Conservation (phyloP, 2,113 vertebrate species). For the Paralichthys olivaceus region DNA sequence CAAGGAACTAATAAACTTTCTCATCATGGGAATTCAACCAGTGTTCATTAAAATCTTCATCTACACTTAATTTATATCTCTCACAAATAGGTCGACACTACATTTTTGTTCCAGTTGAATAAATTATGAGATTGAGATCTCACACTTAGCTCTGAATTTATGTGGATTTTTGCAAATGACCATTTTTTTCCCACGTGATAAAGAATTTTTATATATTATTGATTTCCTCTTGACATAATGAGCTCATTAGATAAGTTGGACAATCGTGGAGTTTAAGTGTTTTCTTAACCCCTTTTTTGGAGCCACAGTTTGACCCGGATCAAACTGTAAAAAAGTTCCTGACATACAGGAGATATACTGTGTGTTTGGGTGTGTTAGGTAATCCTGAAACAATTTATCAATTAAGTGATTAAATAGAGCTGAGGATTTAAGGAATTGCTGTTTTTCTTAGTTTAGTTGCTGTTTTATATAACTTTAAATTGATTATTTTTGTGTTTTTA, state of each 20-base stretch:
- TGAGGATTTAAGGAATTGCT: too few species aligned
- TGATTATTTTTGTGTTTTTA: too few species aligned
- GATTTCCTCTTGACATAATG: constrained; percentile 21
- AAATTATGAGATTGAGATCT: constrained; percentile 34
- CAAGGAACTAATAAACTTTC: constrained; percentile 5
- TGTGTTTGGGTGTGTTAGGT: background rate
- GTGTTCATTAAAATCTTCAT: constrained; percentile 29
- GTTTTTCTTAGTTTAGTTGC: too few species aligned
- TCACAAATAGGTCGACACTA: constrained; percentile 11
- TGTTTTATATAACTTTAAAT: too few species aligned
- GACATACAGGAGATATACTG: too few species aligned
- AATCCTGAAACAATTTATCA: background rate
- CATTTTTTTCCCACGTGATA: constrained; percentile 27
- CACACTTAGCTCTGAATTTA: constrained; percentile 2
- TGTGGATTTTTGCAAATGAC: constrained; percentile 15
- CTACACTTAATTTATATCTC: constrained; percentile 12
- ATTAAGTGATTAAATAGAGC: background rate
- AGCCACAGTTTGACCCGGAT: background rate
- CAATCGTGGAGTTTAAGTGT: background rate
- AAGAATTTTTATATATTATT: constrained; percentile 42
- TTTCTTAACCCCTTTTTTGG: background rate
- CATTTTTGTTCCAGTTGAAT: constrained; percentile 24
- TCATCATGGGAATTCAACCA: constrained; percentile 3
- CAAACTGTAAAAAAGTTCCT: background rate
- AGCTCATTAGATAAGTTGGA: constrained; percentile 45